Percentiles rank a stretch among this genome's conserved stretches.
phyloP scores from a whole-genome alignment of 2,888 invertebrate genomes.

The Sinhomidia bicolor region DNA sequence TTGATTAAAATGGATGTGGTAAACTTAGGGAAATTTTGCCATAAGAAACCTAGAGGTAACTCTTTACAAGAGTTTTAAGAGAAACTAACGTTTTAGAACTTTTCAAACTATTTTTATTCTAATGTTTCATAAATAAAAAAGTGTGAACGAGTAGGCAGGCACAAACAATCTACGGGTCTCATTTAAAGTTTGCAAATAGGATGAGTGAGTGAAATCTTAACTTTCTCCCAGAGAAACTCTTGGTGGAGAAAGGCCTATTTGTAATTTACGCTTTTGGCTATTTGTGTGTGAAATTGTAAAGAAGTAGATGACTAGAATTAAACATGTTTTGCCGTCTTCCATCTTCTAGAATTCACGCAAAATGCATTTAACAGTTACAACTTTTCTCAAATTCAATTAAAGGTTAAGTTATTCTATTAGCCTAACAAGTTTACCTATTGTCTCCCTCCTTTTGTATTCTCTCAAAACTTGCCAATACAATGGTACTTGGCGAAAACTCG shows the following conservation, averaged over 20 bases:
- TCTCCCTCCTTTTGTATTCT: background rate
- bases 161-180: background rate
- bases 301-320: too few species aligned
- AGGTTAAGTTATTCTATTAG: background rate
- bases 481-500: background rate
- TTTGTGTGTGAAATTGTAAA: too few species aligned
- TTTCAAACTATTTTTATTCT: too few species aligned
- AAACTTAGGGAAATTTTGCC: too few species aligned
- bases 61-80: too few species aligned
- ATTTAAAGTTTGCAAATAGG: background rate
- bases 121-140: too few species aligned
- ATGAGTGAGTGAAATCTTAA: background rate
- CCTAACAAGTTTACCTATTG: background rate
- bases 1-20: too few species aligned
- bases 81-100: too few species aligned
- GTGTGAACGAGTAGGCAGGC: too few species aligned
- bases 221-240: background rate
- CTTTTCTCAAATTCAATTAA: background rate
- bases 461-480: background rate
- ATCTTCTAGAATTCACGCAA: background rate
- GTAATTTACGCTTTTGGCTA: too few species aligned
- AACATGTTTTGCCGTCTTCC: too few species aligned
- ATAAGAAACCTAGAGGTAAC: too few species aligned
- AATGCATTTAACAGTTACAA: background rate
- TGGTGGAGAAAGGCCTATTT: background rate